Conservation (phyloP, 2,113 vertebrate species). For the Atrichornis clamosus region DNA sequence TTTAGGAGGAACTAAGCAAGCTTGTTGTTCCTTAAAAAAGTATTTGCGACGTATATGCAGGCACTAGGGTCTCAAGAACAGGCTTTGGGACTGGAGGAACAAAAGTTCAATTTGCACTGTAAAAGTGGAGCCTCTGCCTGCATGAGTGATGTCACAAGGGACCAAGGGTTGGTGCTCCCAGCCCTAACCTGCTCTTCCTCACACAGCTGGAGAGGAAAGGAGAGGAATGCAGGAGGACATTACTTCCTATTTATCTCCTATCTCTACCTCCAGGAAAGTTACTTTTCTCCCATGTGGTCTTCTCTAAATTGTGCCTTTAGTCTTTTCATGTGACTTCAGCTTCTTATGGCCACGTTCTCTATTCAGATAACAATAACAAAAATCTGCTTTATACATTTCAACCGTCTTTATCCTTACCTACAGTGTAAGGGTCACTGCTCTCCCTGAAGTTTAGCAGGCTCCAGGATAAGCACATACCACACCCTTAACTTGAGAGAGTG, state of each 20-base stretch:
- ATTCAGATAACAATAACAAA: neutral
- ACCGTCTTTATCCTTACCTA: neutral
- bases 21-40: neutral
- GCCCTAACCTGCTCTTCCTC: accelerated
- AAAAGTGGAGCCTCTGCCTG: neutral
- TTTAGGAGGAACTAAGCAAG: neutral
- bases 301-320: neutral
- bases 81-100: neutral
- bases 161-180: neutral
- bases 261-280: neutral
- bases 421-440: neutral
- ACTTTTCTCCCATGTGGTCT: neutral
- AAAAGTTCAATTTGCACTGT: neutral
- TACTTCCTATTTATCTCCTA: neutral
- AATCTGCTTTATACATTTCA: neutral
- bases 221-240: neutral
- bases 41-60: neutral
- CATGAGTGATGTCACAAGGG: neutral
- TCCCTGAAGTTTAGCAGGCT: neutral
- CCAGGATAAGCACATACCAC: neutral
- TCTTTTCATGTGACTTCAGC: neutral
- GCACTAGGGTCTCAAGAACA: neutral
- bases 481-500: neutral
- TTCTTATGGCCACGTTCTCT: accelerated
- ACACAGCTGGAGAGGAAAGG: neutral